Evolutionary conservation across 2,113 vertebrate species (phyloP).

Genomic region (rat (Rattus norvegicus)): GRCr8 NC_086021.1:39642501-39643000

Average conservation of each 20-base stretch:
- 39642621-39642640: not conserved
- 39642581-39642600: not conserved
- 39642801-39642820: not conserved
- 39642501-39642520: not conserved
- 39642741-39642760: not conserved
- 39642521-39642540: not conserved
- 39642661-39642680: not conserved
- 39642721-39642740: not conserved
- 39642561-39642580: not conserved
- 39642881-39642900: not conserved
- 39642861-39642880: not conserved
- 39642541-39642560: not conserved
- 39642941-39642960: not conserved
- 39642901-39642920: accelerated
- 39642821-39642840: not conserved
- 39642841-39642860: not conserved
- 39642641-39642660: not conserved
- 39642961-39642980: not conserved
- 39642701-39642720: not conserved
- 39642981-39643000: not conserved
- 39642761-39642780: not conserved
- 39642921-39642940: not conserved
- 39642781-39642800: not conserved
- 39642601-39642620: not conserved
- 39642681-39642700: not conserved